These are phyloP conservation scores for Notospermus geniculatus DNA, from an alignment of 1,140 invertebrate genomes.

Conservation along the genomic window DNA sequence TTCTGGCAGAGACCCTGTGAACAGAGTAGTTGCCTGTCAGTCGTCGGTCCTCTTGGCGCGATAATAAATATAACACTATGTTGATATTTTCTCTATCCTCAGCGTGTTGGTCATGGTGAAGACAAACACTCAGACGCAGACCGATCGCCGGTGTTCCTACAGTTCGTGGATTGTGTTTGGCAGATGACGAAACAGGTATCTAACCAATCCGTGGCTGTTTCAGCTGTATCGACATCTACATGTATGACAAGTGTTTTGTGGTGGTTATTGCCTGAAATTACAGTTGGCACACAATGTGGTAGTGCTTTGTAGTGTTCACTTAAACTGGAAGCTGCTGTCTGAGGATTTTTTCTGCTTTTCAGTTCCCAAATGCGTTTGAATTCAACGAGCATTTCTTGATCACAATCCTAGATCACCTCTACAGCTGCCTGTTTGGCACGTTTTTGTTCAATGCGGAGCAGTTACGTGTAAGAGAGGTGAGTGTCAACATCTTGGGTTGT, in stretches of 20 bases:
- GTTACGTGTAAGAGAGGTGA: constrained; percentile 58
- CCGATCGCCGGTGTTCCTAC: constrained; percentile 95
- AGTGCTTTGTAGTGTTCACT: no score
- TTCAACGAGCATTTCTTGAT: constrained; percentile 97
- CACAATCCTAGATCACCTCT: constrained; percentile 93
- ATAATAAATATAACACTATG: no score
- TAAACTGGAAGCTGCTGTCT: background rate
- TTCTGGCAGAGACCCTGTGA: no score
- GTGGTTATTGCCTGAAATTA: no score
- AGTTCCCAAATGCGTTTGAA: constrained; percentile 97
- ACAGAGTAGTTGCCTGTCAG: no score
- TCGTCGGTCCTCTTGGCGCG: no score
- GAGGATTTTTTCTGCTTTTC: constrained; percentile 46
- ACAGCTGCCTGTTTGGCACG: constrained; percentile 96
- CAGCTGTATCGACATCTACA: no score
- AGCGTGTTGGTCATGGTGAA: constrained; percentile 96
- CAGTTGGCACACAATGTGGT: no score
- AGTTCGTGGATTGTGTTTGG: constrained; percentile 99
- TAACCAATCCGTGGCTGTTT: no score
- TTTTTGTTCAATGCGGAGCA: constrained; percentile 85
- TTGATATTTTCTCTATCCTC: constrained; percentile 25
- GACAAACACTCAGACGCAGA: constrained; percentile 96
- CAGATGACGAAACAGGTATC: constrained; percentile 67
- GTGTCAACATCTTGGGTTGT: background rate
- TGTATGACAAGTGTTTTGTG: background rate